Percentiles rank a stretch among this genome's conserved stretches.
Conservation (phyloP, 2,888 invertebrate species). For the Anoncus sp. region DNA sequence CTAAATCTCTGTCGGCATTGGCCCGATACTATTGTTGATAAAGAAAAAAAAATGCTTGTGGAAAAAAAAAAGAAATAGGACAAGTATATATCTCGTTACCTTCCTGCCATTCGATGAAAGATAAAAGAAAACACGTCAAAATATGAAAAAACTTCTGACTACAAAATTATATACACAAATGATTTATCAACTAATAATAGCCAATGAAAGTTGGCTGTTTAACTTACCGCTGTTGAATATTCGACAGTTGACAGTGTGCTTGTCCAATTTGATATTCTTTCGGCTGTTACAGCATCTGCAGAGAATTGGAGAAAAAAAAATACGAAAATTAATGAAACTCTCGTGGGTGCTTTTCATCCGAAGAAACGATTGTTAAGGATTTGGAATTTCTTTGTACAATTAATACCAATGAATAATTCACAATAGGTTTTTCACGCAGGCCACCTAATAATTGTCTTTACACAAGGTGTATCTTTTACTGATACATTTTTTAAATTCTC, state of each 20-base stretch:
- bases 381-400: neutral
- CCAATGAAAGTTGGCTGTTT: constrained; percentile 1
- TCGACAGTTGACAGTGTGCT: neutral
- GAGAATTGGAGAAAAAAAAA: constrained; percentile 17
- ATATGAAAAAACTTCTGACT: neutral
- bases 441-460: neutral
- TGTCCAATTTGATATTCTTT: constrained; percentile 25
- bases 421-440: neutral
- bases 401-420: neutral
- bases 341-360: neutral
- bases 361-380: too few species aligned
- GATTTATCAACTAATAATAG: neutral
- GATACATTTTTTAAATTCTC: neutral
- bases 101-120: neutral
- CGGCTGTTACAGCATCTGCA: constrained; percentile 5
- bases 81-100: neutral
- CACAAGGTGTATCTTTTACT: neutral
- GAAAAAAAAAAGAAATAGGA: constrained; percentile 4
- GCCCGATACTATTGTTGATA: constrained; percentile 28
- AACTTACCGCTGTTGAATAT: constrained; percentile 25
- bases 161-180: neutral
- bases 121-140: constrained; percentile 10
- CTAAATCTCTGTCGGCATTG: constrained; percentile 10
- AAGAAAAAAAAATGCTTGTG: constrained; percentile 17
- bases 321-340: neutral